Evolutionary conservation across 2,113 vertebrate genomes (phyloP).

Genomic region (Stigmatopora argus): DNA sequence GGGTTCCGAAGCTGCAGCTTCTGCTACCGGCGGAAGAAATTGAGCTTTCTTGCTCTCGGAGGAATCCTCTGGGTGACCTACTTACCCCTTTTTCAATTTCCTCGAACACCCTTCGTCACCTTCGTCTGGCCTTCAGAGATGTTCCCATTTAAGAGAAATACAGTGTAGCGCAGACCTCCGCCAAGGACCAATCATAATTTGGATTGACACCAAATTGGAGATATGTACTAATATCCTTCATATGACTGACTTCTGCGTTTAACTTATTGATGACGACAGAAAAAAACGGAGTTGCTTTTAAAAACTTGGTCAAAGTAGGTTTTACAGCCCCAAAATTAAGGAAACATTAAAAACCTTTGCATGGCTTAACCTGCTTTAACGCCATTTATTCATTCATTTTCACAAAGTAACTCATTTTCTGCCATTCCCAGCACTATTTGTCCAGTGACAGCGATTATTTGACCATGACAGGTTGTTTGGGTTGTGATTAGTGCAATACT

Average conservation of each 20-base stretch:
- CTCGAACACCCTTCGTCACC: slow-evolving; percentile 11
- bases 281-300: no score
- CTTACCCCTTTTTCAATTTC: slow-evolving; percentile 37
- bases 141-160: slow-evolving; percentile 11
- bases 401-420: no score
- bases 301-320: no score
- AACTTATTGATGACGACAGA: background rate
- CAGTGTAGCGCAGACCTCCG: background rate
- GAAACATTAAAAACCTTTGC: no score
- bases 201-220: background rate
- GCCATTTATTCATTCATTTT: no score
- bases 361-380: no score
- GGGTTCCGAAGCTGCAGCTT: slow-evolving; percentile 49
- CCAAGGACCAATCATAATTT: background rate
- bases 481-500: no score
- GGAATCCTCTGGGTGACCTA: slow-evolving; percentile 38
- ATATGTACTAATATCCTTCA: background rate
- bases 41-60: slow-evolving; percentile 29
- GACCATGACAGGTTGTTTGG: no score
- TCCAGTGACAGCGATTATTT: no score
- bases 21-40: slow-evolving; percentile 46
- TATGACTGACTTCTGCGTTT: background rate
- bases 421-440: no score
- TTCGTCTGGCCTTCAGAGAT: background rate
- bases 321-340: no score